Conservation (phyloP, 2,113 vertebrate species). For the Prionailurus viverrinus region DNA sequence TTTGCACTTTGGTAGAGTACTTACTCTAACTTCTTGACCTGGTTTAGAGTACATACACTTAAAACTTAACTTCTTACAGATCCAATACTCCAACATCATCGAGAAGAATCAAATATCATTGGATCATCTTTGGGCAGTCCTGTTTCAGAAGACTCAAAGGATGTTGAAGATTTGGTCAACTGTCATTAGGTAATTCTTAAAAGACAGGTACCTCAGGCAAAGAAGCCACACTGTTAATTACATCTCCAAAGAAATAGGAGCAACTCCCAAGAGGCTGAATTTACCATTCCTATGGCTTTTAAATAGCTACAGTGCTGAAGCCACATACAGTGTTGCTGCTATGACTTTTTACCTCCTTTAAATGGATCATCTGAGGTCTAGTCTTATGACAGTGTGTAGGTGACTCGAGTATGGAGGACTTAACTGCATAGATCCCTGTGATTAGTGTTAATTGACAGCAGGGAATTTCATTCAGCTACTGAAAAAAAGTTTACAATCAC, state of each 20-base stretch:
- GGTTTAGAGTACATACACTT: neutral
- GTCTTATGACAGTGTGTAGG: conserved; percentile 34
- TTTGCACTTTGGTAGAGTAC: conserved; percentile 11
- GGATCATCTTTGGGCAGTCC: conserved; percentile 89
- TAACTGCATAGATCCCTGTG: conserved; percentile 51
- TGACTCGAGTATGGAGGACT: conserved; percentile 10
- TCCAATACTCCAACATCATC: conserved; percentile 96
- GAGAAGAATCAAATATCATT: conserved; percentile 91
- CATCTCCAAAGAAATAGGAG: conserved; percentile 84
- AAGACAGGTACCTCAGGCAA: conserved; percentile 69
- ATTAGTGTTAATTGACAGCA: conserved; percentile 43
- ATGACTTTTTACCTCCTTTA: conserved; percentile 78
- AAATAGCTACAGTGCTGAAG: conserved; percentile 64
- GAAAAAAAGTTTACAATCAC: conserved; percentile 53
- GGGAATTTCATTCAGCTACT: conserved; percentile 55
- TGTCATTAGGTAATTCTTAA: conserved; percentile 84
- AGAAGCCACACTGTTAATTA: conserved; percentile 75
- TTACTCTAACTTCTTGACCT: conserved; percentile 21
- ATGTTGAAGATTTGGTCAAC: conserved; percentile 89
- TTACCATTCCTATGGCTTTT: conserved; percentile 74
- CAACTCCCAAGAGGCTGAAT: conserved; percentile 37
- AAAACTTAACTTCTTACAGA: conserved; percentile 87
- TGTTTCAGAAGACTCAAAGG: conserved; percentile 88
- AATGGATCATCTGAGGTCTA: conserved; percentile 60
- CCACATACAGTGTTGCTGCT: conserved; percentile 76